Percentiles rank a stretch among this genome's conserved stretches.
Evolutionary conservation across 1,140 invertebrate species (phyloP).

Genomic region (Gonioctena quinquepunctata): DNA sequence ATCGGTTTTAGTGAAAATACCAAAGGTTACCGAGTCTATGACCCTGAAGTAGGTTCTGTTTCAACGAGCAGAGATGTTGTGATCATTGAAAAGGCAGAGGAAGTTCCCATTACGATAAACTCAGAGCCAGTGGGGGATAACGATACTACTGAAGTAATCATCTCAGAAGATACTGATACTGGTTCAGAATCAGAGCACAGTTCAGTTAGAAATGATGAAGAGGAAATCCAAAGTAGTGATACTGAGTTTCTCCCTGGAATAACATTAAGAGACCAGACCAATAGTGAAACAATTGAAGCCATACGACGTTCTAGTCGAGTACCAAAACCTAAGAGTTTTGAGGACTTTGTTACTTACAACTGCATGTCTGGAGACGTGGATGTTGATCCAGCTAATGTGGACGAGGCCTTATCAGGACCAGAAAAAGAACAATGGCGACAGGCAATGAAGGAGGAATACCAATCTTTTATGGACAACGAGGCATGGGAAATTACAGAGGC

Average conservation of each 20-base stretch:
- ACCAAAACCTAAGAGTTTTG: conserved; percentile 2
- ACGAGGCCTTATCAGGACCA: conserved; percentile 22
- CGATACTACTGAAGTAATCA: background rate
- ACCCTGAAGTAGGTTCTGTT: background rate
- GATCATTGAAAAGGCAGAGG: conserved; percentile 17
- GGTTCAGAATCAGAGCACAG: conserved; percentile 8
- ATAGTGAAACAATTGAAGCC: too few relatives aligned
- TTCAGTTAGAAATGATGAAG: too few relatives aligned
- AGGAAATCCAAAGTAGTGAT: background rate
- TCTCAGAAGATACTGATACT: background rate
- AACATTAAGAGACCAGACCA: too few relatives aligned
- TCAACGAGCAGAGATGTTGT: background rate
- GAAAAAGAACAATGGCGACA: conserved; percentile 34
- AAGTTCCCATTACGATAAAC: background rate
- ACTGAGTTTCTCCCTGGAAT: too few relatives aligned
- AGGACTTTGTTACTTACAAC: conserved; percentile 18
- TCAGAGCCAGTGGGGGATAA: too few relatives aligned
- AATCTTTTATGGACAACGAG: conserved; percentile 45
- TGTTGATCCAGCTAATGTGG: background rate
- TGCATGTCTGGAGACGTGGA: background rate
- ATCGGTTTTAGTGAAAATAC: conserved; percentile 30
- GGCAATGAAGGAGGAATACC: conserved; percentile 41
- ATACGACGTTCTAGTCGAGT: too few relatives aligned
- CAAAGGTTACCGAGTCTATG: conserved; percentile 17
- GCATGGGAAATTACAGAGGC: conserved; percentile 47